Evolutionary conservation across 2,113 vertebrate species (phyloP).

Genomic region (Aix galericulata): DNA sequence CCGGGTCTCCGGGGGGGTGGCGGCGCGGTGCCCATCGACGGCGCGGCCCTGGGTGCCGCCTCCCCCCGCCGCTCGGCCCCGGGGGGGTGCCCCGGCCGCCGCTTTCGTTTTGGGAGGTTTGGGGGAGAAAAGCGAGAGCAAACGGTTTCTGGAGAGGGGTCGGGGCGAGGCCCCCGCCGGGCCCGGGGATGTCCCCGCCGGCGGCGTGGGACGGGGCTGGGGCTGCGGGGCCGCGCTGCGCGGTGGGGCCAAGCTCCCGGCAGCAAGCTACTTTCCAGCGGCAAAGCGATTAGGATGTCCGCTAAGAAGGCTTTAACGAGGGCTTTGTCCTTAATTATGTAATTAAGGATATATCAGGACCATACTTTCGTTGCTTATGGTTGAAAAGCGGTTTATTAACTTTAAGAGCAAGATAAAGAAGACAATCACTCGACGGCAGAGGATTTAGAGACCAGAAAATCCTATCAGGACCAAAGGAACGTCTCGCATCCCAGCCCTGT

Average conservation of each 20-base stretch:
- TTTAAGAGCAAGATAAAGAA: constrained; percentile 85
- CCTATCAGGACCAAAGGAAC: constrained; percentile 85
- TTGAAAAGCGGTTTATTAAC: constrained; percentile 79
- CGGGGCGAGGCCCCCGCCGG: not conserved
- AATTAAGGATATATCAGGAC: constrained; percentile 72
- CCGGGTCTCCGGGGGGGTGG: too few species aligned
- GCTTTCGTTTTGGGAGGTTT: not conserved
- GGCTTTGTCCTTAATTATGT: constrained; percentile 69
- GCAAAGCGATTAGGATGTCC: constrained; percentile 64
- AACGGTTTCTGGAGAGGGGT: not conserved
- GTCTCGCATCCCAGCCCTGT: constrained; percentile 83
- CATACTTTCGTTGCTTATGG: constrained; percentile 73
- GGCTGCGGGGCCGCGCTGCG: not conserved
- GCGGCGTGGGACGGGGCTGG: not conserved
- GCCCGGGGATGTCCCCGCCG: not conserved
- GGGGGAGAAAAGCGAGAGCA: accelerated
- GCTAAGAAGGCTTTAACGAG: constrained; percentile 72
- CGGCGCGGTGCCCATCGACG: not conserved
- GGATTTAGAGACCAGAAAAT: constrained; percentile 89
- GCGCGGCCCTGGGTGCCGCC: not conserved
- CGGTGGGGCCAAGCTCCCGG: constrained; percentile 3
- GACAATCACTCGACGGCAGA: constrained; percentile 85
- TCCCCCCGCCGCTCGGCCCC: not conserved
- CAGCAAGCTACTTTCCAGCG: constrained; percentile 50
- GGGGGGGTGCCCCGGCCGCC: not conserved